These are phyloP conservation scores for Sander lucioperca DNA, from an alignment of 2,113 vertebrate genomes.

Conservation along the genomic window DNA sequence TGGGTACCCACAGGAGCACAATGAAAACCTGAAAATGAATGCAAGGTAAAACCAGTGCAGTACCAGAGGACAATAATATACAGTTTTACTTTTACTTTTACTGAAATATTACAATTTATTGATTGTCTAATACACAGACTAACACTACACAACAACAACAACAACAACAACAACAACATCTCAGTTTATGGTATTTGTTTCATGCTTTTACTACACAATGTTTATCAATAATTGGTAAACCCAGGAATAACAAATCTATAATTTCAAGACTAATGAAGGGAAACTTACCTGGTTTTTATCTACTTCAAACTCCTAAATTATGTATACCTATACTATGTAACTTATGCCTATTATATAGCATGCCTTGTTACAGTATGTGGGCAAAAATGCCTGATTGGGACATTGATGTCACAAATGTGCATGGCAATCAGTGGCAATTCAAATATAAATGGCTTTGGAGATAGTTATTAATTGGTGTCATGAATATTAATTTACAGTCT, in stretches of 20 bases:
- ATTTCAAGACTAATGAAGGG: neutral
- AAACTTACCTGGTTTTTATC: neutral
- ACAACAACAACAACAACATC: neutral
- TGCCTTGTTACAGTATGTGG: too few species aligned
- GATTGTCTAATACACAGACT: neutral
- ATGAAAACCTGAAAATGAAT: constrained; percentile 14
- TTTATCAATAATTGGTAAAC: neutral
- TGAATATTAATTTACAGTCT: neutral
- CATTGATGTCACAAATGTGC: neutral
- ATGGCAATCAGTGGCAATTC: neutral
- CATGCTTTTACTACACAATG: neutral
- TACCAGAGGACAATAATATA: neutral
- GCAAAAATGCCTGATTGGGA: neutral
- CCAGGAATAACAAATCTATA: too few species aligned
- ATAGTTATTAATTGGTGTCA: neutral
- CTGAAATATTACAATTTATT: neutral
- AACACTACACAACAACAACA: neutral
- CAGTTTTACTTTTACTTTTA: too few species aligned
- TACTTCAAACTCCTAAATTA: neutral
- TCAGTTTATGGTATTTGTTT: neutral
- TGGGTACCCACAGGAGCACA: constrained; percentile 27
- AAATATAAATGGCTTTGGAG: neutral
- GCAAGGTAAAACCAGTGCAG: constrained; percentile 5
- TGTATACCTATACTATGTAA: too few species aligned
- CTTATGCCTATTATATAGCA: too few species aligned